Evolutionary conservation across 2,888 invertebrate genomes (phyloP), one percentile per base, ranked within the genome.

Genomic region (Brachylomia viminalis): DNA sequence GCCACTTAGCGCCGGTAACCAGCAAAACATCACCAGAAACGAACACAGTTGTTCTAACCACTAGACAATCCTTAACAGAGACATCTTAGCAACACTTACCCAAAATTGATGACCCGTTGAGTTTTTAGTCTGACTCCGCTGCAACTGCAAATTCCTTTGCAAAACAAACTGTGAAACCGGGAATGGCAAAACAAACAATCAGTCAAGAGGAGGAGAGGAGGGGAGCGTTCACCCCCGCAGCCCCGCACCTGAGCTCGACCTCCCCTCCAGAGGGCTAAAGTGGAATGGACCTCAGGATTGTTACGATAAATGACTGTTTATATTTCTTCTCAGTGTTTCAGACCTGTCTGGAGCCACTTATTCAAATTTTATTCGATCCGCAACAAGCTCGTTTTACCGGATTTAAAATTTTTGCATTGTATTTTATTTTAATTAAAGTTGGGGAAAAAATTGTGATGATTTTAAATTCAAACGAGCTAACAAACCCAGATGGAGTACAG

Each of bases 271-370:
- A 83, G 88, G 84, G 80, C 82, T 83, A 89, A 89, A 89, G 85
- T 90, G 90, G 90, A 91, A 90, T 89, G 92, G 92, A 93, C 92
- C 91, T 87, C 88, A 85, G 90, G 91, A 93, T 93, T 92, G 92
- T 90, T 82, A 88, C 92, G 93, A 95, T 95, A 94, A 95, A 96
- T 95, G 91, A 91, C 93, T 94, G 94, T 95, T 94, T 95, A 95
- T 95, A 94, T 94, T 92, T 95, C 94, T 93, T 90, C 92, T 90
- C 84, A 86, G 79, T 87, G 76, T 82, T 87, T 87, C 84, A 86
- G 86, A 88, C 84, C 92, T 92, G 93, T 94, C 94, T 92, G 88
- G 91, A 91, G 89, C 89, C 92, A 92, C 92, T 94, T 93, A 92
- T 92, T 94, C 92, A 94, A 93, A 93, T 92, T 91, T 93, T 94